phyloP scores from a whole-genome alignment of 2,113 vertebrate genomes.

The Cephalophus harveyi region DNA sequence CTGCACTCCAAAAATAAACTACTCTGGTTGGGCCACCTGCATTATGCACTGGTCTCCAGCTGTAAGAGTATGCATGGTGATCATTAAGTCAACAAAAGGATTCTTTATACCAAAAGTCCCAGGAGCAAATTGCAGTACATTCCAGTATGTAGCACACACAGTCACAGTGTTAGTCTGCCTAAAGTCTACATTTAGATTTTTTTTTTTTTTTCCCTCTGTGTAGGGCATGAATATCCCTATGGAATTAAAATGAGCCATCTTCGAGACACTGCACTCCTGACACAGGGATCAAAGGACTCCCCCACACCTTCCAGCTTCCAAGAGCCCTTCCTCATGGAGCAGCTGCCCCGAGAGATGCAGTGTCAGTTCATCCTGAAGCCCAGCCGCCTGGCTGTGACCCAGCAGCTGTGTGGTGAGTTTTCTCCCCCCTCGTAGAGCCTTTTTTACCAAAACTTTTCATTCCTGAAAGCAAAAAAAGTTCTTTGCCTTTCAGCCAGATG shows the following conservation, averaged over 20 bases:
- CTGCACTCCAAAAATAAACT: not conserved
- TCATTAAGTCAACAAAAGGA: not conserved
- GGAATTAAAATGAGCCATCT: slow-evolving; percentile 97
- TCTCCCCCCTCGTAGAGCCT: not conserved
- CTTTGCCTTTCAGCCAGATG: not conserved
- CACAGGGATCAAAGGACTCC: slow-evolving; percentile 78
- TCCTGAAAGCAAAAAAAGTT: not conserved
- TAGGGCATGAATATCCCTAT: slow-evolving; percentile 96
- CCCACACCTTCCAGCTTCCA: slow-evolving; percentile 81
- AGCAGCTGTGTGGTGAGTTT: slow-evolving; percentile 83
- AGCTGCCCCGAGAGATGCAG: slow-evolving; percentile 90
- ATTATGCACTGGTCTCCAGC: not conserved
- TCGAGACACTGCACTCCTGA: slow-evolving; percentile 81
- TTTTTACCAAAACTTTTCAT: slow-evolving; percentile 32
- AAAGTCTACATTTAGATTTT: slow-evolving; percentile 48
- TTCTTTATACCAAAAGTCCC: not conserved
- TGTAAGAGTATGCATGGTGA: not conserved
- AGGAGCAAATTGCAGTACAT: not conserved
- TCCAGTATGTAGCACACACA: not conserved
- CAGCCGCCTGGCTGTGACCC: slow-evolving; percentile 78
- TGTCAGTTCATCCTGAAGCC: slow-evolving; percentile 96
- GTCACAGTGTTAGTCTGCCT: not conserved
- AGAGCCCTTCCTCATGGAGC: slow-evolving; percentile 85
- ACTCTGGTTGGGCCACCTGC: not conserved
- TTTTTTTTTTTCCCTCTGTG: slow-evolving; percentile 69